A percentile compares a stretch with the other conserved stretches of the same genome.
Conservation (phyloP, 2,797 vertebrate species). For the Pteronotus mesoamericanus region DNA sequence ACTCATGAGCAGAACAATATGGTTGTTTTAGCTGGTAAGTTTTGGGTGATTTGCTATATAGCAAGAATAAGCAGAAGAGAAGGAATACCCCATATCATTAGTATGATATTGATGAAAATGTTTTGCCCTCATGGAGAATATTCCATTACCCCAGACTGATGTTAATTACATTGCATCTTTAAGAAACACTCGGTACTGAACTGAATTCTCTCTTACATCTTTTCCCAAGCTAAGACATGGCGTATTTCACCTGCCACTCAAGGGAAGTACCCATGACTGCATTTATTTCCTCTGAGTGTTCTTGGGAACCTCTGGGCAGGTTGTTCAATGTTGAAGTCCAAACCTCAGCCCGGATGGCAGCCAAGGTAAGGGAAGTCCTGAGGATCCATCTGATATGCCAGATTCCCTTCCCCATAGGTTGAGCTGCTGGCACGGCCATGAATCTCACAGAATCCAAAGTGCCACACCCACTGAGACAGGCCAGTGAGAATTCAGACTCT, state of each 20-base stretch:
- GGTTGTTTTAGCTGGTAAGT: not conserved
- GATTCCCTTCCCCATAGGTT: not conserved
- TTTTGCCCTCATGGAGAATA: not conserved
- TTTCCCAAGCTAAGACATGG: not conserved
- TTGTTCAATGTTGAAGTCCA: not conserved
- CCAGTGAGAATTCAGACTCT: not conserved
- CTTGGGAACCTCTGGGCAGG: not conserved
- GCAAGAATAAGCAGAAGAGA: not conserved
- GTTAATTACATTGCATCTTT: not conserved
- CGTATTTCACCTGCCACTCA: not conserved
- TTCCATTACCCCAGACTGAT: not conserved
- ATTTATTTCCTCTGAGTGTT: not conserved
- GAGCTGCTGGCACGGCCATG: accelerated
- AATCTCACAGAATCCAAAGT: too few species aligned
- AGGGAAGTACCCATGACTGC: not conserved
- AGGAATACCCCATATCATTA: not conserved
- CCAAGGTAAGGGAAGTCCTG: not conserved
- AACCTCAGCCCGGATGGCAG: not conserved
- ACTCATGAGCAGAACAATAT: not conserved
- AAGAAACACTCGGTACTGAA: not conserved
- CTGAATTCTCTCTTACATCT: not conserved
- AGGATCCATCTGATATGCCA: too few species aligned
- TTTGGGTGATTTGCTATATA: not conserved
- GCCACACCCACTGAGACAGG: not conserved
- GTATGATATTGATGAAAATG: not conserved